phyloP scores from a whole-genome alignment of 1,140 invertebrate species.

The Charaxes varanes region DNA sequence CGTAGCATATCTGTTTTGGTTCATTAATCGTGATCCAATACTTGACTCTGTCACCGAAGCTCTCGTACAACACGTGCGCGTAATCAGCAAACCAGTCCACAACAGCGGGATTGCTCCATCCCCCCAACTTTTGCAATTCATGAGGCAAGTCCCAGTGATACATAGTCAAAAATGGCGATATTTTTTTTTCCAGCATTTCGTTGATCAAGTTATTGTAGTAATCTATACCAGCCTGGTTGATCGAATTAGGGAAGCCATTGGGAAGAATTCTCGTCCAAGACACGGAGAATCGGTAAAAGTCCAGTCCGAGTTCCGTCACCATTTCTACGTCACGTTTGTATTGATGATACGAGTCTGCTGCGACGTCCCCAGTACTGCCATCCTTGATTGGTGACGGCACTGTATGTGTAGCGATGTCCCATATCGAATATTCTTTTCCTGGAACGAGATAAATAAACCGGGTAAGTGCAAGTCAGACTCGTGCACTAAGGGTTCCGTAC shows the following conservation, averaged over 20 bases:
- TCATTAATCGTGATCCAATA: slow-evolving; percentile 84
- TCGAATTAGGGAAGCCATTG: slow-evolving; percentile 71
- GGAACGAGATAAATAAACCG: too few relatives aligned
- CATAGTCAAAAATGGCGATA: slow-evolving; percentile 76
- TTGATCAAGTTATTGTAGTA: slow-evolving; percentile 79
- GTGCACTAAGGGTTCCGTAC: not conserved
- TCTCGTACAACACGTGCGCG: slow-evolving; percentile 73
- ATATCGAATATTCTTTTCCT: slow-evolving; percentile 76
- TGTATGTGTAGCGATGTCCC: slow-evolving; percentile 72
- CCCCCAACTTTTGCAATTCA: slow-evolving; percentile 76
- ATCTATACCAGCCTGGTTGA: slow-evolving; percentile 76
- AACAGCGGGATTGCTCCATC: slow-evolving; percentile 78
- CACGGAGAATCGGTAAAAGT: slow-evolving; percentile 79
- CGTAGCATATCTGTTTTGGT: slow-evolving; percentile 75
- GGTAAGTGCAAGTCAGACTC: too few relatives aligned
- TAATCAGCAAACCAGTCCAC: slow-evolving; percentile 78
- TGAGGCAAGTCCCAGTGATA: slow-evolving; percentile 82
- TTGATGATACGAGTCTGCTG: slow-evolving; percentile 49
- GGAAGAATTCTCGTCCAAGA: slow-evolving; percentile 80
- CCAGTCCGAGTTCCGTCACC: slow-evolving; percentile 68
- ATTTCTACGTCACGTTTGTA: slow-evolving; percentile 74
- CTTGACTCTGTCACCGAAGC: slow-evolving; percentile 78
- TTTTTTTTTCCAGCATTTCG: slow-evolving; percentile 72
- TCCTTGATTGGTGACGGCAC: slow-evolving; percentile 71
- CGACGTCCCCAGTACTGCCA: slow-evolving; percentile 68